phyloP scores from a whole-genome alignment of 2,888 invertebrate species.

The Bursaphelenchus okinawaensis region DNA sequence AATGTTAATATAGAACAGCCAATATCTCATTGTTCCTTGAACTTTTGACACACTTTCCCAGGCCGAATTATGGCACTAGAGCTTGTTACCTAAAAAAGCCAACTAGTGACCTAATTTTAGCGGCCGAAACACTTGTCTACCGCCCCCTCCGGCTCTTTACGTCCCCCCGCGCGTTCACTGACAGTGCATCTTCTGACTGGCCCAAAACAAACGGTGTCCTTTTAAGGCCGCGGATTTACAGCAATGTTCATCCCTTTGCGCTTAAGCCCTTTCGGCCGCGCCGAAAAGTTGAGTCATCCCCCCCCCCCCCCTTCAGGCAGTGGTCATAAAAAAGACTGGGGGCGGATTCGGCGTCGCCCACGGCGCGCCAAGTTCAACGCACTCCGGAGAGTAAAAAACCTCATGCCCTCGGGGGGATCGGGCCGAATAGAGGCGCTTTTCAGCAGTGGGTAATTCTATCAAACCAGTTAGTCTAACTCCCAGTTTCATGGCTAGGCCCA shows the following conservation, averaged over 20 bases:
- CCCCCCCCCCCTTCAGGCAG: background rate
- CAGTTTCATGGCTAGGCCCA: background rate
- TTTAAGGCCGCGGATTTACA: background rate
- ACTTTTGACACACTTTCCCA: too few species aligned
- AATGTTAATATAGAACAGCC: too few species aligned
- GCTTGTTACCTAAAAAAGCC: too few species aligned
- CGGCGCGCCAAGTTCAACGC: background rate
- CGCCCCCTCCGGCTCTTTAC: background rate
- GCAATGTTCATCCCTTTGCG: background rate
- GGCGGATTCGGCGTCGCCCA: too few species aligned
- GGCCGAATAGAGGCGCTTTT: background rate
- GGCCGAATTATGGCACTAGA: too few species aligned
- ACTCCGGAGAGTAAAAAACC: background rate
- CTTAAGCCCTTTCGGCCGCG: background rate
- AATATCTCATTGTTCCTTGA: too few species aligned
- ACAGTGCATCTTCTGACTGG: background rate
- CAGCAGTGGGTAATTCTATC: background rate
- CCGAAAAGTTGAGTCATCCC: background rate
- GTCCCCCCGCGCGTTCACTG: background rate
- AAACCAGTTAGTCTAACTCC: background rate
- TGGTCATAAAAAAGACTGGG: background rate
- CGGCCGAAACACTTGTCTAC: background rate
- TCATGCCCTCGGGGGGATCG: background rate
- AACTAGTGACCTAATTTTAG: too few species aligned
- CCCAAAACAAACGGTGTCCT: background rate